Percentiles rank a stretch among this genome's conserved stretches.
phyloP scores from a whole-genome alignment of 1,140 invertebrate genomes.

The Drosophila trapezifrons region DNA sequence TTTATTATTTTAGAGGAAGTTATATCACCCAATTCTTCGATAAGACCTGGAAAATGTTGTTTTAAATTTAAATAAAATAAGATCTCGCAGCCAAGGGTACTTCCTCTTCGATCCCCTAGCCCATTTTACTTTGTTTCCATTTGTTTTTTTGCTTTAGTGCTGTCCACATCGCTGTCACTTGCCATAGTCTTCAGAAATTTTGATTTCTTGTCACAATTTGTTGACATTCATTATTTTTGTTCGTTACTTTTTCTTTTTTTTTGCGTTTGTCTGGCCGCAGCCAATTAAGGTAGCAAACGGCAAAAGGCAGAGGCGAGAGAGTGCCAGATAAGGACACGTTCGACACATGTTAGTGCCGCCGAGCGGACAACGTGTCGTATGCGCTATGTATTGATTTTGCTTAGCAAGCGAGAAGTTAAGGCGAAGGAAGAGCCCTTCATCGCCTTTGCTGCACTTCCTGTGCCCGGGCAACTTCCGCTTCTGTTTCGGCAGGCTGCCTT shows the following conservation, averaged over 20 bases:
- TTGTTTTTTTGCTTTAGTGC: conserved; percentile 1
- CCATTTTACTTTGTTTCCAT: neutral
- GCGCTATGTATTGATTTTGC: conserved; percentile 72
- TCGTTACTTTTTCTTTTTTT: conserved; percentile 3
- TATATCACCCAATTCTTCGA: too few species aligned
- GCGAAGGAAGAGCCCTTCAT: conserved; percentile 28
- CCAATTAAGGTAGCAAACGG: conserved; percentile 75
- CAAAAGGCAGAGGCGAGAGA: conserved; percentile 11
- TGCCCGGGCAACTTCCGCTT: conserved; percentile 54
- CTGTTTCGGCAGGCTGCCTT: conserved; percentile 54
- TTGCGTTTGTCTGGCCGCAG: conserved; percentile 49
- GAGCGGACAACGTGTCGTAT: conserved; percentile 61
- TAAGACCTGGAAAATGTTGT: too few species aligned
- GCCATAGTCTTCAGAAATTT: conserved; percentile 61
- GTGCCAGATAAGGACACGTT: conserved; percentile 45
- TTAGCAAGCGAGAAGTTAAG: conserved; percentile 47
- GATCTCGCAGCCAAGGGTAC: too few species aligned
- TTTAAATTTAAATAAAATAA: too few species aligned
- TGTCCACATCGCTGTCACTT: conserved; percentile 47
- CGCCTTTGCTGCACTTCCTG: conserved; percentile 70
- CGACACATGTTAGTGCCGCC: conserved; percentile 36
- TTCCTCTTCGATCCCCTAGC: neutral
- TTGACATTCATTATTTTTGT: conserved; percentile 77
- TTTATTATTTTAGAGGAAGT: too few species aligned
- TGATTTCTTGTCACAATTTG: conserved; percentile 83